These are phyloP conservation scores for Bombus confusus DNA, from an alignment of 1,140 invertebrate genomes.

Conservation along the genomic window DNA sequence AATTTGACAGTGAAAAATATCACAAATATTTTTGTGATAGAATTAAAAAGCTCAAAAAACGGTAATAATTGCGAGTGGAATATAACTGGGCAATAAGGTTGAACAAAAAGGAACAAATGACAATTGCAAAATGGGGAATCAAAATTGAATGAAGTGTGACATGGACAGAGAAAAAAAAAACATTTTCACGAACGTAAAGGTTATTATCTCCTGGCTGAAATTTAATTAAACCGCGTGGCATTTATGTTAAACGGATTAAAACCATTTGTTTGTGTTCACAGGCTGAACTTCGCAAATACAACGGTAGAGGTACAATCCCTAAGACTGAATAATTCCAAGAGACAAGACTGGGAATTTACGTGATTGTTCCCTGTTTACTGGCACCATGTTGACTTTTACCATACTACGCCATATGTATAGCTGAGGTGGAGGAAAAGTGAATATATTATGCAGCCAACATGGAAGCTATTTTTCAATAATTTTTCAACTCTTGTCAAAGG, in stretches of 20 bases:
- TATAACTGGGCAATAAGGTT: not conserved
- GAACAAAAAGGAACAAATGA: conserved; percentile 14
- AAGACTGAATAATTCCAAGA: not conserved
- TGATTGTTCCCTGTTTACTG: not conserved
- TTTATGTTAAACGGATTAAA: conserved; percentile 21
- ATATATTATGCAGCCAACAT: not conserved
- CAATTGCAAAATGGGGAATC: conserved; percentile 18
- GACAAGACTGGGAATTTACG: not conserved
- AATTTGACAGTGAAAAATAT: too few relatives aligned
- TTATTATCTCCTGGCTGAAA: not conserved
- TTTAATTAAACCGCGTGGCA: conserved; percentile 14
- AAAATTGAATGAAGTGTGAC: not conserved
- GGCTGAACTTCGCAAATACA: conserved; percentile 2
- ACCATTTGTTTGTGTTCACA: conserved; percentile 14
- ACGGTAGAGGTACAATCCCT: not conserved
- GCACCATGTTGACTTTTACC: not conserved
- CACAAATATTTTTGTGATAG: too few relatives aligned
- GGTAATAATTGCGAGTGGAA: not conserved
- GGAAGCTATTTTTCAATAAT: not conserved
- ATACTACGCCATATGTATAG: not conserved
- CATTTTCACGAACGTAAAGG: not conserved
- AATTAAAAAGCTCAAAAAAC: not conserved
- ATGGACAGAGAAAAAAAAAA: not conserved
- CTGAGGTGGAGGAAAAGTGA: not conserved
- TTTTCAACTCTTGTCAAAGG: not conserved